These are phyloP conservation scores for Mycetomoellerius zeteki DNA, from an alignment of 1,140 invertebrate species.

Conservation along the genomic window DNA sequence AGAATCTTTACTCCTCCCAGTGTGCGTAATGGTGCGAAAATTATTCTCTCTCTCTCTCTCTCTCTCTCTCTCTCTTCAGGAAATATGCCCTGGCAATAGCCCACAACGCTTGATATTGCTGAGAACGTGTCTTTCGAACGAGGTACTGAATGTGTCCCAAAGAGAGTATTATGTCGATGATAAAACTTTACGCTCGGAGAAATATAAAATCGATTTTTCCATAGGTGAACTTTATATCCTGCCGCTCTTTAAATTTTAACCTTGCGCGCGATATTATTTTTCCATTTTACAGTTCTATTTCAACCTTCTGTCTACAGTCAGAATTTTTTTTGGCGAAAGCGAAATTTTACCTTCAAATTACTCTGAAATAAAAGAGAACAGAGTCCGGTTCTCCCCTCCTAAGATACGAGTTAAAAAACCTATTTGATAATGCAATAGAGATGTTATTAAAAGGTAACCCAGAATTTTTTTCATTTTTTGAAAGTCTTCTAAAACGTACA, in stretches of 20 bases:
- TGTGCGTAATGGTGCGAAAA: conserved; percentile 34
- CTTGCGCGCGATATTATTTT: neutral
- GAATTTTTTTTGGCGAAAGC: too few species aligned
- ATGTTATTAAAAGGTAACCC: too few species aligned
- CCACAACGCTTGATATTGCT: conserved; percentile 17
- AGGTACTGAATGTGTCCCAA: neutral
- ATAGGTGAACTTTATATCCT: neutral
- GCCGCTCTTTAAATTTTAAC: neutral
- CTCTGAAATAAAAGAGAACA: too few species aligned
- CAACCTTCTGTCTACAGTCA: too few species aligned
- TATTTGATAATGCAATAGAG: too few species aligned
- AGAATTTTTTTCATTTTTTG: too few species aligned
- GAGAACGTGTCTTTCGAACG: neutral
- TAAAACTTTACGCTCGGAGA: conserved; percentile 24
- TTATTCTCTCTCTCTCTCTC: neutral
- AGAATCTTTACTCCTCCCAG: neutral
- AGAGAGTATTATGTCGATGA: neutral
- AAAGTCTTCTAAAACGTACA: too few species aligned
- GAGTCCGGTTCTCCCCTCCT: too few species aligned
- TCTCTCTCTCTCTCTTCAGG: neutral
- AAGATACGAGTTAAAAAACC: too few species aligned
- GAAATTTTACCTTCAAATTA: too few species aligned
- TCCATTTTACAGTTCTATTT: neutral
- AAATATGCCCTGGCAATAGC: neutral
- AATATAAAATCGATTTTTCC: conserved; percentile 21